Percentiles rank a stretch among this genome's conserved stretches.
These are phyloP conservation scores for Lerista edwardsae DNA, from an alignment of 2,797 vertebrate species.

Conservation along the genomic window DNA sequence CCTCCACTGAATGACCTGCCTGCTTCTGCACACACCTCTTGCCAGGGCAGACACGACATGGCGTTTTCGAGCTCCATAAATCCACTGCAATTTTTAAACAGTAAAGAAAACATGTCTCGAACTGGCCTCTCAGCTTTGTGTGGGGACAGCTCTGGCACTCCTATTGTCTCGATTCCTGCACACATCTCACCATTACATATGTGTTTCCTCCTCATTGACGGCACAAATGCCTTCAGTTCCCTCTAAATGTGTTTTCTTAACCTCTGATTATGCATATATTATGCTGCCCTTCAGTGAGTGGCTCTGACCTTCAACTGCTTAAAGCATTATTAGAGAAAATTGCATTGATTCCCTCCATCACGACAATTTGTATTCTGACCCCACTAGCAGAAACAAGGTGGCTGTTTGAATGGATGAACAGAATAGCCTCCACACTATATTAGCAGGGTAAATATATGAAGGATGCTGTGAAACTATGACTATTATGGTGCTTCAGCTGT, in stretches of 20 bases:
- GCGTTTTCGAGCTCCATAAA: constrained; percentile 8
- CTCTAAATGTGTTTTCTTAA: constrained; percentile 9
- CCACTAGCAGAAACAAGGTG: not conserved
- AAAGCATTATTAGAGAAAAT: not conserved
- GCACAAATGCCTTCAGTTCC: not conserved
- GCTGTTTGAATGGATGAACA: not conserved
- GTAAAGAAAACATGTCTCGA: not conserved
- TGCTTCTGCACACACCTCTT: not conserved
- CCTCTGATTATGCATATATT: not conserved
- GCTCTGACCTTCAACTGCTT: not conserved
- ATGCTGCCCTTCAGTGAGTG: constrained; percentile 10
- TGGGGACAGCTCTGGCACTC: not conserved
- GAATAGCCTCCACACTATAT: not conserved
- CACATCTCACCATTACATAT: not conserved
- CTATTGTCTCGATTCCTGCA: not conserved
- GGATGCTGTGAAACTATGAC: not conserved
- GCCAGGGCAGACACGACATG: not conserved
- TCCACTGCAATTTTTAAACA: not conserved
- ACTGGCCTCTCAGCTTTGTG: constrained; percentile 12
- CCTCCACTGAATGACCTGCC: not conserved
- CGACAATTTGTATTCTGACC: constrained; percentile 3
- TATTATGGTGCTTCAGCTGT: not conserved
- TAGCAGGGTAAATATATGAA: not conserved
- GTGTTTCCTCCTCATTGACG: not conserved
- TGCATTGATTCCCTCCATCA: not conserved